Conservation (phyloP, 2,797 vertebrate species). For the Calcarius lapponicus region DNA sequence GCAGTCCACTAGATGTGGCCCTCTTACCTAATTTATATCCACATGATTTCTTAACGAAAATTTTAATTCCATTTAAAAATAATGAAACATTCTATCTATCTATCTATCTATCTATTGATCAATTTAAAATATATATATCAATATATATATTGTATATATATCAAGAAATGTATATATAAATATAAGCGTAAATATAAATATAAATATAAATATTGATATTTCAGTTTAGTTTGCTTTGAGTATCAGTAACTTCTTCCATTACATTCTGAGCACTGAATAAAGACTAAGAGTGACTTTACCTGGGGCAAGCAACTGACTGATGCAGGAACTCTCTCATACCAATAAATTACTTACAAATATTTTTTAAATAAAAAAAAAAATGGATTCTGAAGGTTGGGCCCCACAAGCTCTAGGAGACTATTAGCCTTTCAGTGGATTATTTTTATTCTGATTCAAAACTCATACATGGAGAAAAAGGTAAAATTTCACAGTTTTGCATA, state of each 20-base stretch:
- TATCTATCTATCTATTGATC: no score
- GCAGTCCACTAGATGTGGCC: background rate
- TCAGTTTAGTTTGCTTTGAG: background rate
- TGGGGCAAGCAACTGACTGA: background rate
- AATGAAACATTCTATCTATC: rapidly evolving
- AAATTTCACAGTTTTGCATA: background rate
- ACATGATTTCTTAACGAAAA: background rate
- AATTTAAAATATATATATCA: no score
- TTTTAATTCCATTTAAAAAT: background rate
- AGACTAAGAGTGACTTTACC: background rate
- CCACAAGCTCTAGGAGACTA: background rate
- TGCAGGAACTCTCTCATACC: background rate
- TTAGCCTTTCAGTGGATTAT: background rate
- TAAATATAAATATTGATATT: background rate
- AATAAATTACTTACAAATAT: background rate
- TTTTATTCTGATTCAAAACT: background rate
- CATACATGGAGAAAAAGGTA: background rate
- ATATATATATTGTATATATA: no score
- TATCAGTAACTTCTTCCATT: background rate
- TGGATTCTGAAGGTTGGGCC: background rate
- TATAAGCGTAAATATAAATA: no score
- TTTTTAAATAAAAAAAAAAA: background rate
- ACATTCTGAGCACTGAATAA: background rate
- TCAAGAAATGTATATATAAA: no score
- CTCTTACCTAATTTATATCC: background rate